Percentiles rank a stretch among this genome's conserved stretches.
Evolutionary conservation across 1,140 invertebrate genomes (phyloP).

Genomic region (Scaptodrosophila lebanonensis): DNA sequence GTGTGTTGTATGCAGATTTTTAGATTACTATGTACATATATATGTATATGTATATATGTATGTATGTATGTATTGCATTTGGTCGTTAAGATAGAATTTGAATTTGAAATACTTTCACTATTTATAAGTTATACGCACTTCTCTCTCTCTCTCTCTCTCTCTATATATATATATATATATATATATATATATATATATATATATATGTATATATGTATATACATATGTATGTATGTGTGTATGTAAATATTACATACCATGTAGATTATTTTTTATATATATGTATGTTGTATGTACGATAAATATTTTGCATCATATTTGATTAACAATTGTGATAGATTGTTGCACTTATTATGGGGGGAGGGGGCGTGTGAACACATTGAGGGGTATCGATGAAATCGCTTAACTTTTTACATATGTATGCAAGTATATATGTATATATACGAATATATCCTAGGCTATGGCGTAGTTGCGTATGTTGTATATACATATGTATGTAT

Average conservation of each 20-base stretch:
- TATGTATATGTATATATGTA: slow-evolving; percentile 7
- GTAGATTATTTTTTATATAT: slow-evolving; percentile 11
- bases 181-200: no score
- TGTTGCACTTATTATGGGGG: slow-evolving; percentile 15
- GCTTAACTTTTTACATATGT: slow-evolving; percentile 5
- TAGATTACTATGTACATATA: slow-evolving; percentile 3
- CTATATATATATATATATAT: no score
- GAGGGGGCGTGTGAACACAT: slow-evolving; percentile 27
- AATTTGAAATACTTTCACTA: no score
- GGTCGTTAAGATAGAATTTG: no score
- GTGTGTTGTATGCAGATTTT: no score
- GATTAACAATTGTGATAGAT: slow-evolving; percentile 7
- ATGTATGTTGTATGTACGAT: slow-evolving; percentile 9
- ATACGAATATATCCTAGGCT: slow-evolving; percentile 15
- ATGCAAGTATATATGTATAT: slow-evolving; percentile 4
- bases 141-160: no score
- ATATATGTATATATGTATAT: slow-evolving; percentile 1
- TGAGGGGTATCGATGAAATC: slow-evolving; percentile 27
- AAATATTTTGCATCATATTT: slow-evolving; percentile 12
- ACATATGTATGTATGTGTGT: slow-evolving; percentile 6
- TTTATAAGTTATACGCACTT: no score
- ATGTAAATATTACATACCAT: slow-evolving; percentile 12
- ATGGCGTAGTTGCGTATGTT: no score
- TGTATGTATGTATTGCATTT: background rate
- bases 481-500: no score